Evolutionary conservation across 2,797 vertebrate genomes (phyloP).

Genomic region (Moxostoma hubbsi): DNA sequence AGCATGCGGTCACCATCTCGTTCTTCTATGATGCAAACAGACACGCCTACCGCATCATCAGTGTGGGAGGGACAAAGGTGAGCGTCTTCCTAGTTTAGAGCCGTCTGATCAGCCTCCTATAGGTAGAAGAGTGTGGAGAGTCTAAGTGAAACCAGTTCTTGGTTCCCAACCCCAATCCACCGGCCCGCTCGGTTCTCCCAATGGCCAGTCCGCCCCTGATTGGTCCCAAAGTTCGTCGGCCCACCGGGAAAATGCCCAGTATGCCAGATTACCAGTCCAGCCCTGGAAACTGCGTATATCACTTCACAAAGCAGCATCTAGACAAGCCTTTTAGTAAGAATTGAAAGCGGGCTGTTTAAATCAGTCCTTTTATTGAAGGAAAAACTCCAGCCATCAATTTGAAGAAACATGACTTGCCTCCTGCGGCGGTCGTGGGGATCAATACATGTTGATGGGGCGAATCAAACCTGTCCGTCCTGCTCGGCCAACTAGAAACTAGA

Average conservation of each 20-base stretch:
- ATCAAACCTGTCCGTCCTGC: constrained; percentile 1
- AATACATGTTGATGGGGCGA: constrained; percentile 33
- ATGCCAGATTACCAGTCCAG: too few species aligned
- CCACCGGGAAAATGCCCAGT: too few species aligned
- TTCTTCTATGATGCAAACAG: constrained; percentile 94
- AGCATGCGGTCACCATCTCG: constrained; percentile 93
- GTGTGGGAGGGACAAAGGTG: constrained; percentile 96
- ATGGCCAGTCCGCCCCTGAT: too few species aligned
- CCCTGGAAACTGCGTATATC: neutral
- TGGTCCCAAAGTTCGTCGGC: too few species aligned
- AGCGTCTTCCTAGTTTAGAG: constrained; percentile 10
- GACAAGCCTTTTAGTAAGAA: too few species aligned
- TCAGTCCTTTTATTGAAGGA: neutral
- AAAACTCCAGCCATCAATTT: constrained; percentile 2
- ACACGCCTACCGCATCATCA: constrained; percentile 94
- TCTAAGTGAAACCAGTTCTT: too few species aligned
- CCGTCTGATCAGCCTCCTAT: neutral
- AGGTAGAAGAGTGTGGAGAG: neutral
- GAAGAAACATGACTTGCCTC: constrained; percentile 8
- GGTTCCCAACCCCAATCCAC: too few species aligned
- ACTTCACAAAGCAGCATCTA: too few species aligned
- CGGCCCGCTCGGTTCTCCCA: too few species aligned
- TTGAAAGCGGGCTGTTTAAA: too few species aligned
- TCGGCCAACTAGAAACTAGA: constrained; percentile 3
- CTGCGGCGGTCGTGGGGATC: constrained; percentile 5